Evolutionary conservation across 2,888 invertebrate genomes (phyloP), one percentile per base, ranked within the genome.

Genomic region (Tuberolachnus salignus): DNA sequence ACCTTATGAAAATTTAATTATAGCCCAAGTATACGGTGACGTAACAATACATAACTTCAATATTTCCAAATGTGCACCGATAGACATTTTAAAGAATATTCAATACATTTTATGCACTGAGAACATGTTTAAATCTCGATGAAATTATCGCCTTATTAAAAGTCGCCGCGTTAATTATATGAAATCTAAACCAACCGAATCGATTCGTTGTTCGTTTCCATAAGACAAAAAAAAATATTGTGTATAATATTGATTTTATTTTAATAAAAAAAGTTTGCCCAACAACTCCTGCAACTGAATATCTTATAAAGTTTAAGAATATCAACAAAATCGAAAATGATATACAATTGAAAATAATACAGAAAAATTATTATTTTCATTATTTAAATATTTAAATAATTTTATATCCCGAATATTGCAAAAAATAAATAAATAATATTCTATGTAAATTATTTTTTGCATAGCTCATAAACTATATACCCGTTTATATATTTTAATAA

Each of bases 281-380:
- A 6, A 46, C 34, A 6, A 46, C 59, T 59, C 44, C 26, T 49
- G 13, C 46, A 49, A 46, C 59, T 49, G 71, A 72, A 72, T 72
- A 72, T 72, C 59, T 72, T 72, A 59, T 19, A 72, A 72, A 55
- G 55, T 46, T 72, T 72, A n/a, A n/a, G 19, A 72, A 72, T 59
- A 72, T 72, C 46, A 49, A 72, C 49, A 23, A 16, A 49, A 59
- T 49, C 14, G 19, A 72, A 10, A 23, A 46, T n/a, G n/a, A n/a
- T n/a, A n/a, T n/a, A n/a, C n/a, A 49, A 59, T 49, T 9, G 19
- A 72, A 10, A 23, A 46, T 21, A 57, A 71, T 44, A 71, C 23
- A 26, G 46, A 46, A 13, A 72, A 26, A 72, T 49, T 59, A 72
- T 34, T 4, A 59, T 72, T 72, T 26, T 72, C 59, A 3, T 4